Conservation (phyloP, 2,113 vertebrate genomes). For the Paratilapia polleni region DNA sequence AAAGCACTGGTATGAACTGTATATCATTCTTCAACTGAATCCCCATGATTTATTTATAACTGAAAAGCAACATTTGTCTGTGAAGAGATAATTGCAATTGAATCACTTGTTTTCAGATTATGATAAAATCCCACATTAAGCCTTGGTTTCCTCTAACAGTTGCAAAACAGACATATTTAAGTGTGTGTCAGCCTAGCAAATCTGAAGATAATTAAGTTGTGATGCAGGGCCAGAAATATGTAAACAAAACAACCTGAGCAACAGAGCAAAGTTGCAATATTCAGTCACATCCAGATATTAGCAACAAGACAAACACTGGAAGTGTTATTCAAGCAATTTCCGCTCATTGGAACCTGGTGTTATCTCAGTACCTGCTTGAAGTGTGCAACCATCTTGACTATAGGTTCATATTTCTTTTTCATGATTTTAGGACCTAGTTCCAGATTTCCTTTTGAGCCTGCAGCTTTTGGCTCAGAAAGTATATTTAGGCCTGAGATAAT, state of each 20-base stretch:
- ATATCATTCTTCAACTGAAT: neutral
- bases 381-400: neutral
- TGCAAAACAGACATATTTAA: neutral
- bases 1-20: neutral
- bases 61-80: neutral
- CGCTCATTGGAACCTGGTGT: neutral
- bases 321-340: neutral
- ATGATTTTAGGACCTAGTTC: neutral
- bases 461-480: neutral
- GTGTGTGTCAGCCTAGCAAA: neutral
- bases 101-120: neutral
- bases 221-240: slow-evolving; percentile 22
- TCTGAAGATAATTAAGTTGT: neutral
- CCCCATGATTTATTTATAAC: neutral
- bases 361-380: neutral
- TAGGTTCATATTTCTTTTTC: too few relatives aligned
- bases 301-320: slow-evolving; percentile 2
- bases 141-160: neutral
- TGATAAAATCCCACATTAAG: neutral
- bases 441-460: neutral
- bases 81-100: neutral
- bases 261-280: slow-evolving; percentile 24
- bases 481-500: neutral
- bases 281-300: slow-evolving; percentile 28
- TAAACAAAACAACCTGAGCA: slow-evolving; percentile 43